Evolutionary conservation across 2,797 vertebrate species (phyloP).

Genomic region (Phoeniculus purpureus): DNA sequence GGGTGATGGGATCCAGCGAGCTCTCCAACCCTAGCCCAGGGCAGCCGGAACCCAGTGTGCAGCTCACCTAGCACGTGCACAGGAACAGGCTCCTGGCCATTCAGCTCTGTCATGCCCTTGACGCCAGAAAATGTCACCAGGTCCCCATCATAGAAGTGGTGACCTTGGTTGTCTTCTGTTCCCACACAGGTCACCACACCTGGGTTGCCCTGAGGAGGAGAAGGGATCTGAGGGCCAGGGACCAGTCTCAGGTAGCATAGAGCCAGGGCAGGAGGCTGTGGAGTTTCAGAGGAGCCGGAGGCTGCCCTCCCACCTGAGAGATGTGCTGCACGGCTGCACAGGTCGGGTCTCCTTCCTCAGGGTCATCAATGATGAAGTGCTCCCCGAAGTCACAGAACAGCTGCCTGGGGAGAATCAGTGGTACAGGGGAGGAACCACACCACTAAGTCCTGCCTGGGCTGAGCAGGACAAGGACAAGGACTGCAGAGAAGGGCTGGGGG

Average conservation of each 20-base stretch:
- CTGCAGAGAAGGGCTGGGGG: neutral
- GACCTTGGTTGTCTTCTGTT: conserved; percentile 38
- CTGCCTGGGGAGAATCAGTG: conserved; percentile 73
- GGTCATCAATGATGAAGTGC: conserved; percentile 79
- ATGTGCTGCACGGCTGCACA: conserved; percentile 78
- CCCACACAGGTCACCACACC: conserved; percentile 77
- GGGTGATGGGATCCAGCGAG: fast-evolving
- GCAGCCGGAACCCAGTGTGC: neutral
- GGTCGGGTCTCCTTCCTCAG: conserved; percentile 75
- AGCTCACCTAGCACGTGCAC: conserved; percentile 77
- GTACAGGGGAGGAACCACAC: neutral
- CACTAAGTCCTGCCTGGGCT: neutral
- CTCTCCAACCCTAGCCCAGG: neutral
- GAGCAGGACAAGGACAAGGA: fast-evolving
- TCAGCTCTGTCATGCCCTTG: conserved; percentile 90
- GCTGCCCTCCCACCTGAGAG: conserved; percentile 79
- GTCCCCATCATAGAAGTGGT: conserved; percentile 61
- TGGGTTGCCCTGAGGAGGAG: conserved; percentile 63
- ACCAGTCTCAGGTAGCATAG: neutral
- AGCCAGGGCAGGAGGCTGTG: neutral
- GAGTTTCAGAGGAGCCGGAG: fast-evolving
- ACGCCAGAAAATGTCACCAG: conserved; percentile 84
- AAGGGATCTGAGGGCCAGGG: fast-evolving
- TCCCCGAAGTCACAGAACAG: conserved; percentile 93
- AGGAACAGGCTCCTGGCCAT: conserved; percentile 66